A percentile compares a stretch with the other conserved stretches of the same genome.
Conservation (phyloP, 1,140 invertebrate species). For the Onthophagus taurus region DNA sequence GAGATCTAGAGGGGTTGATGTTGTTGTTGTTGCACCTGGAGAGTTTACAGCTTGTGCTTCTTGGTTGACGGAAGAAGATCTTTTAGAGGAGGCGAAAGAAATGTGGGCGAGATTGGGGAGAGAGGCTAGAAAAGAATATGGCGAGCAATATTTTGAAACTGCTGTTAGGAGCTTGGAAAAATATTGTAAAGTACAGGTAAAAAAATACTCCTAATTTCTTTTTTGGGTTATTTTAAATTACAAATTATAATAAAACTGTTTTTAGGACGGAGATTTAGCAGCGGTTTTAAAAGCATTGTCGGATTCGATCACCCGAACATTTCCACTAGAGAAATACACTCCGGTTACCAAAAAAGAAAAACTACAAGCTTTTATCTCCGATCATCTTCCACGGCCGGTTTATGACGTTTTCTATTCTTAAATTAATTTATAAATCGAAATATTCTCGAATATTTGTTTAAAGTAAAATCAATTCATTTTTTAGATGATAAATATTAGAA, state of each 20-base stretch:
- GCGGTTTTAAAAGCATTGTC: constrained; percentile 58
- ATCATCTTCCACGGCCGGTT: constrained; percentile 60
- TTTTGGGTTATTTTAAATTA: not conserved
- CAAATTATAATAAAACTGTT: constrained; percentile 12
- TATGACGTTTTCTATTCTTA: constrained; percentile 24
- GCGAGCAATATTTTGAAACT: constrained; percentile 70
- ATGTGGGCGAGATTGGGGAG: constrained; percentile 70
- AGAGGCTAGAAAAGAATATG: constrained; percentile 65
- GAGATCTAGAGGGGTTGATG: constrained; percentile 59
- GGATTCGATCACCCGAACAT: constrained; percentile 67
- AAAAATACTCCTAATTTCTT: not conserved
- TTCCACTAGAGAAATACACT: constrained; percentile 69
- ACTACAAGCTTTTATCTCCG: constrained; percentile 63
- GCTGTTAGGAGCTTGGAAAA: constrained; percentile 65
- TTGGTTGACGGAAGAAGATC: constrained; percentile 60
- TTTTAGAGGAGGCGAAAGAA: constrained; percentile 64
- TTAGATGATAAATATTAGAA: too few relatives aligned
- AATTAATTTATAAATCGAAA: too few relatives aligned
- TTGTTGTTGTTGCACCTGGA: constrained; percentile 71
- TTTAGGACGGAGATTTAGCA: constrained; percentile 59
- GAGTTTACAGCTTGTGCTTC: constrained; percentile 68
- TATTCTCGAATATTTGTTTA: too few relatives aligned
- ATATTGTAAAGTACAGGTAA: constrained; percentile 58
- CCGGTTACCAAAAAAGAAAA: constrained; percentile 66
- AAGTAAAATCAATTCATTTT: too few relatives aligned